A percentile compares a stretch with the other conserved stretches of the same genome.
Conservation (phyloP, 1,140 invertebrate genomes). For the Drosophila santomea region DNA sequence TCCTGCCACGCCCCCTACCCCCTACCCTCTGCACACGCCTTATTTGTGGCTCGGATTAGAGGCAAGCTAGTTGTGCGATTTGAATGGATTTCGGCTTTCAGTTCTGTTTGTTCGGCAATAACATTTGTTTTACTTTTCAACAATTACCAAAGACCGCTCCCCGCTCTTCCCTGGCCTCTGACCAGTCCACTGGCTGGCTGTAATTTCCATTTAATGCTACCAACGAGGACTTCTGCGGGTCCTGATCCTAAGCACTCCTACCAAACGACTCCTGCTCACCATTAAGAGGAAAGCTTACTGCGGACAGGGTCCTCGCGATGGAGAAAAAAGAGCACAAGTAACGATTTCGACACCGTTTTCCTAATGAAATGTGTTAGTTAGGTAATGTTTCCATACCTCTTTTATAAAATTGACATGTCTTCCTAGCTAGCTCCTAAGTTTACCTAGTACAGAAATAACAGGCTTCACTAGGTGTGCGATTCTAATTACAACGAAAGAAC, state of each 20-base stretch:
- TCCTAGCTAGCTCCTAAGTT: too few relatives aligned
- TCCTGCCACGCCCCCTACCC: neutral
- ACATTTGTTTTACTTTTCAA: slow-evolving; percentile 71
- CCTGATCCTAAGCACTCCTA: slow-evolving; percentile 23
- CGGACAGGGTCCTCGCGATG: neutral
- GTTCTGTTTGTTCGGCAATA: slow-evolving; percentile 74
- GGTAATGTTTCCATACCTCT: too few relatives aligned
- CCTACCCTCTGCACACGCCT: slow-evolving; percentile 6
- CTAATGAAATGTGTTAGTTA: too few relatives aligned
- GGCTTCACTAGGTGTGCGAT: too few relatives aligned
- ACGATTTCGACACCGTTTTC: too few relatives aligned
- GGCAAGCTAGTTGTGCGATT: slow-evolving; percentile 78
- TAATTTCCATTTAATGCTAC: slow-evolving; percentile 64
- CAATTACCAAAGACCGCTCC: slow-evolving; percentile 36
- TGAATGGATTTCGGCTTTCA: slow-evolving; percentile 77
- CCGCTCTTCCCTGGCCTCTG: neutral
- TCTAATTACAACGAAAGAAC: too few relatives aligned
- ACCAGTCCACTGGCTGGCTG: slow-evolving; percentile 1
- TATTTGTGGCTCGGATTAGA: slow-evolving; percentile 81
- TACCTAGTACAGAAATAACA: too few relatives aligned
- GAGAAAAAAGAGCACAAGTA: neutral
- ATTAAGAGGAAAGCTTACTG: slow-evolving; percentile 17
- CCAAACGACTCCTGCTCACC: slow-evolving; percentile 8
- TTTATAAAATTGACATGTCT: too few relatives aligned
- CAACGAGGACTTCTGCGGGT: slow-evolving; percentile 32